Percentiles rank a stretch among this genome's conserved stretches.
Conservation (phyloP, 2,888 invertebrate genomes). For the Chydorus sphaericus region DNA sequence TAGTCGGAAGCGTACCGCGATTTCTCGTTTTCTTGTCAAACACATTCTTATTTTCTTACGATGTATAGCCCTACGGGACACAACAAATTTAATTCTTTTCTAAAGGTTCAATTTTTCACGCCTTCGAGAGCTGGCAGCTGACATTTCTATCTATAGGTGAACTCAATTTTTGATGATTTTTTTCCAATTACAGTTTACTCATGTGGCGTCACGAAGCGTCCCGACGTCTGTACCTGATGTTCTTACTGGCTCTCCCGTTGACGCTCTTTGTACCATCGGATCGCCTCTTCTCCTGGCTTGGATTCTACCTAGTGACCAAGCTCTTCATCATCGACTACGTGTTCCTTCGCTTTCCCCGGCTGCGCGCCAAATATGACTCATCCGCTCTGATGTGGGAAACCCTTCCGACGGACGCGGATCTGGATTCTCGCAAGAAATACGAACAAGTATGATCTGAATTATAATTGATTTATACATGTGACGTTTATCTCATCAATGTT, state of each 20-base stretch:
- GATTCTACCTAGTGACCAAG: conserved; percentile 29
- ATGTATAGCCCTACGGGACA: too few species aligned
- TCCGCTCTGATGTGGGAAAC: conserved; percentile 26
- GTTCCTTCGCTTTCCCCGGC: conserved; percentile 32
- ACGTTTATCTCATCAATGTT: not conserved
- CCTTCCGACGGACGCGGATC: conserved; percentile 29
- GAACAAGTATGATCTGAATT: conserved; percentile 9
- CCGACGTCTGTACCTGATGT: conserved; percentile 16
- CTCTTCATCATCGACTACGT: conserved; percentile 33
- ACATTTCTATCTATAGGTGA: not conserved
- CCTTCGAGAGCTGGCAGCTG: too few species aligned
- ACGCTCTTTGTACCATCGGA: conserved; percentile 12
- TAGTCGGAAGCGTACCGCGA: too few species aligned
- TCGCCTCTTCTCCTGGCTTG: conserved; percentile 19
- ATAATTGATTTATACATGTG: not conserved
- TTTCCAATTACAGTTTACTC: conserved; percentile 18
- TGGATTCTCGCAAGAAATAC: conserved; percentile 15
- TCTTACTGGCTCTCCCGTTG: conserved; percentile 16
- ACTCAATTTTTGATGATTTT: not conserved
- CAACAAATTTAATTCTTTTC: too few species aligned
- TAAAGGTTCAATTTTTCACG: too few species aligned
- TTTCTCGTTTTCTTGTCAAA: too few species aligned
- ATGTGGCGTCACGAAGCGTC: conserved; percentile 20
- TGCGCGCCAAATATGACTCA: conserved; percentile 30
- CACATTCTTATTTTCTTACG: too few species aligned